Percentiles rank a stretch among this genome's conserved stretches.
Evolutionary conservation across 2,888 invertebrate species (phyloP).

Genomic region (Eupithecia vulgata): DNA sequence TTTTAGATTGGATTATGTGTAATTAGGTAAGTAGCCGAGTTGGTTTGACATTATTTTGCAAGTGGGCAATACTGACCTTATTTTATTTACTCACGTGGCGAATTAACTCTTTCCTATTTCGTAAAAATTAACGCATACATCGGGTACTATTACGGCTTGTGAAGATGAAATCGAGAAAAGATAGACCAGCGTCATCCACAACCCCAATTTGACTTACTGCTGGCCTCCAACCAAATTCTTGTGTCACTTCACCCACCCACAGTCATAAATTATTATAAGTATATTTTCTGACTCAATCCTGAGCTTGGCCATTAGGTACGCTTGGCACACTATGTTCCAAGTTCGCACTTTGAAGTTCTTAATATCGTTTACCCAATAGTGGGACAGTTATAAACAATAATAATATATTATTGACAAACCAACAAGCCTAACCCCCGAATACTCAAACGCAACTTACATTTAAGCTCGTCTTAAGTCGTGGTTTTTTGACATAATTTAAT

Average conservation of each 20-base stretch:
- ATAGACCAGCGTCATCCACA: background rate
- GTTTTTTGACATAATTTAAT: no score
- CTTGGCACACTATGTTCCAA: background rate
- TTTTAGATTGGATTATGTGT: constrained; percentile 3
- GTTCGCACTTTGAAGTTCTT: background rate
- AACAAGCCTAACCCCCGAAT: no score
- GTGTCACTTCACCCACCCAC: background rate
- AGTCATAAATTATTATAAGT: no score
- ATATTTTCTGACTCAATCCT: background rate
- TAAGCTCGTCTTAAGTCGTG: no score
- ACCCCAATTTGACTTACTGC: background rate
- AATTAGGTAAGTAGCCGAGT: background rate
- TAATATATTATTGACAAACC: background rate
- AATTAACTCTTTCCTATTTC: background rate
- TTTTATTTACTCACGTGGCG: background rate
- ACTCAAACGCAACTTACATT: no score
- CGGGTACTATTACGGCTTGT: background rate
- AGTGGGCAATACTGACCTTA: background rate
- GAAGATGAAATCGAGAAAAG: no score
- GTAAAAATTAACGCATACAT: background rate
- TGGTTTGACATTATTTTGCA: background rate
- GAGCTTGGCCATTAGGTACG: no score
- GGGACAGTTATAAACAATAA: background rate
- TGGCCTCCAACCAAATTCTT: background rate
- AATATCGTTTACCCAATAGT: background rate